Conservation (phyloP, 2,888 invertebrate genomes). For the Crioceris asparagi region DNA sequence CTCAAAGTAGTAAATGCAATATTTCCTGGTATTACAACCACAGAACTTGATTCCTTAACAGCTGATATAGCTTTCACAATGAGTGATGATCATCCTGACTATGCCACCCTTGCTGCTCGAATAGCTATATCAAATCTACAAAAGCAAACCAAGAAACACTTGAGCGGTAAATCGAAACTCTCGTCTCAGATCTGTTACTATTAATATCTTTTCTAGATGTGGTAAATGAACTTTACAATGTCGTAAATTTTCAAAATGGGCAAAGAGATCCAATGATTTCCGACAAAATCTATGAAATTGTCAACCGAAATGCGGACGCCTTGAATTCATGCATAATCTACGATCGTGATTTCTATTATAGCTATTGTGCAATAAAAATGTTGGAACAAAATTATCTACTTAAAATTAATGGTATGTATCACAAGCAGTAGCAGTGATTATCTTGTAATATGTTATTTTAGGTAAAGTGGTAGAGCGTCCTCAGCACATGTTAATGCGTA, state of each 20-base stretch:
- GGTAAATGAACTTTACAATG: conserved; percentile 71
- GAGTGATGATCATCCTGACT: conserved; percentile 96
- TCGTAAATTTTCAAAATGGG: conserved; percentile 51
- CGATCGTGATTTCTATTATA: conserved; percentile 92
- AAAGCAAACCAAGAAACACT: conserved; percentile 93
- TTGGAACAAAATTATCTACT: conserved; percentile 89
- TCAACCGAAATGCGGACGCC: conserved; percentile 73
- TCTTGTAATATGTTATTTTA: no score
- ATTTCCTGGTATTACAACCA: conserved; percentile 94
- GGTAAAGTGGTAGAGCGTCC: conserved; percentile 92
- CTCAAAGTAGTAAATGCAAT: conserved; percentile 32
- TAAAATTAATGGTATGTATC: conserved; percentile 81
- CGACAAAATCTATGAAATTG: conserved; percentile 65
- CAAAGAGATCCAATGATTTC: conserved; percentile 74
- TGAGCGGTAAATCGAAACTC: conserved; percentile 54
- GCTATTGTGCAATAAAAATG: conserved; percentile 98
- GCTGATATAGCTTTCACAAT: conserved; percentile 97
- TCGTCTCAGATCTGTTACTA: not conserved
- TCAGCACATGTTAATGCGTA: conserved; percentile 98
- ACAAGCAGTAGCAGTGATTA: no score
- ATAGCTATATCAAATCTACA: conserved; percentile 96
- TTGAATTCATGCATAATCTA: conserved; percentile 93
- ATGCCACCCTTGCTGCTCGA: conserved; percentile 70
- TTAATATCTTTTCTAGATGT: conserved; percentile 58
- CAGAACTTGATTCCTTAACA: conserved; percentile 95